Percentiles rank a stretch among this genome's conserved stretches.
Conservation (phyloP, 2,113 vertebrate species). For the Aspidoscelis tigris region DNA sequence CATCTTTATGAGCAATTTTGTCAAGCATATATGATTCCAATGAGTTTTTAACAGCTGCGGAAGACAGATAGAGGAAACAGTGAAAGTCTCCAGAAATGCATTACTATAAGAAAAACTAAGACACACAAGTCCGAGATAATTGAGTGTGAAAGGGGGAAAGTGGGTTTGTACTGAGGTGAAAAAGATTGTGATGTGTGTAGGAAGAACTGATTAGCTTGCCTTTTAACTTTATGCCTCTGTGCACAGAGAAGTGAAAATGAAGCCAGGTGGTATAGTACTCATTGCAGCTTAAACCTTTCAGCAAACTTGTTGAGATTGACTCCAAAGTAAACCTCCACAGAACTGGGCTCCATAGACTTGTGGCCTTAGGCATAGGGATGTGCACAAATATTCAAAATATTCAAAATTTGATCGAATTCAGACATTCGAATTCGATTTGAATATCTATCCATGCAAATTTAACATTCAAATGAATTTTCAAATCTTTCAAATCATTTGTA, state of each 20-base stretch:
- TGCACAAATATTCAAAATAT: not conserved
- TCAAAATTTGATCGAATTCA: no score
- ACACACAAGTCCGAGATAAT: slow-evolving; percentile 40
- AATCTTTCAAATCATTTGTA: no score
- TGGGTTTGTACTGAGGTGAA: slow-evolving; percentile 44
- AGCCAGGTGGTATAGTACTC: slow-evolving; percentile 2
- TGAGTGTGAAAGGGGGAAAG: slow-evolving; percentile 28
- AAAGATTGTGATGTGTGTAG: slow-evolving; percentile 36
- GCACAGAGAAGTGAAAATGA: slow-evolving; percentile 41
- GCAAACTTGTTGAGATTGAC: no score
- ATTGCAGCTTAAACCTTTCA: not conserved
- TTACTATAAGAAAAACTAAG: slow-evolving; percentile 36
- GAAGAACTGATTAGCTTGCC: slow-evolving; percentile 28
- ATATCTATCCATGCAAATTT: no score
- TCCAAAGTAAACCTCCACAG: not conserved
- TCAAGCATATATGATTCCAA: slow-evolving; percentile 32
- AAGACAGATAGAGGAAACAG: slow-evolving; percentile 48
- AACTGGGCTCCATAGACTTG: not conserved
- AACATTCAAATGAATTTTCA: no score
- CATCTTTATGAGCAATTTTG: slow-evolving; percentile 21
- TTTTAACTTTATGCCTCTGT: slow-evolving; percentile 31
- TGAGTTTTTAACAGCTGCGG: slow-evolving; percentile 45
- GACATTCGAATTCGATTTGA: no score
- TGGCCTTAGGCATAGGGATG: not conserved
- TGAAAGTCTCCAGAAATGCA: slow-evolving; percentile 27